Evolutionary conservation across 1,140 invertebrate species (phyloP), one percentile per base, ranked within the genome.

Genomic region (Hermetia illucens): DNA sequence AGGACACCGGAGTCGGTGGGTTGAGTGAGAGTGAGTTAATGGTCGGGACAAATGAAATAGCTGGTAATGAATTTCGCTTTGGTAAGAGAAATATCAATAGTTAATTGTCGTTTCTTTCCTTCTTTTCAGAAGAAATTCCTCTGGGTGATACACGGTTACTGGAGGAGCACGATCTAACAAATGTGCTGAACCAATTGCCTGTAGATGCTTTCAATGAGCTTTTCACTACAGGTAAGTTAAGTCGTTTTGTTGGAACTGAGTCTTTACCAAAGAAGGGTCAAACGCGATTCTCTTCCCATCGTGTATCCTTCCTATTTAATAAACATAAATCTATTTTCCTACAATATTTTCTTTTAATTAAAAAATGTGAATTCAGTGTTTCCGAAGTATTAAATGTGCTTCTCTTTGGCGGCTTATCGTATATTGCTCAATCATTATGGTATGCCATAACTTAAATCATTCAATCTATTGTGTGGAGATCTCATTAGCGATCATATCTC

Each of bases 151-250:
- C 70, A 55, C 55, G 70, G 39, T 60, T 74, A 24, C 61, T 73
- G 13, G 84, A 90, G 49, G 86, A 91, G 59, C 82, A 87, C 44
- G 80, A 90, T 51, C 78, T 93, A 53, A 84, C 81, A 36, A 87
- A 83, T 51, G 85, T 91, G 21, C 71, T 91, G 33, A 88, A 82
- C 61, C 85, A 86, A 53, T 78, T 91, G 51, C 84, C 86, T 38
- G 79, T 86, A 45, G 86, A 91, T 66, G 86, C 87, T 50, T 90
- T 94, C 58, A 86, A 80, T 55, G 87, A 92, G 56, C 73, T 92
- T 39, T 90, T 92, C 62, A 75, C 73, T 51, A 60, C 44, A 44
- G 53, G 53, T 57, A 50, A 38, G n/a, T 36, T 13, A 19, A 35
- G 12, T 21, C 33, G 13, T 19, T 17, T 31, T 38, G 9, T 13